phyloP scores from a whole-genome alignment of 1,140 invertebrate genomes.

The Orchesella cincta region DNA sequence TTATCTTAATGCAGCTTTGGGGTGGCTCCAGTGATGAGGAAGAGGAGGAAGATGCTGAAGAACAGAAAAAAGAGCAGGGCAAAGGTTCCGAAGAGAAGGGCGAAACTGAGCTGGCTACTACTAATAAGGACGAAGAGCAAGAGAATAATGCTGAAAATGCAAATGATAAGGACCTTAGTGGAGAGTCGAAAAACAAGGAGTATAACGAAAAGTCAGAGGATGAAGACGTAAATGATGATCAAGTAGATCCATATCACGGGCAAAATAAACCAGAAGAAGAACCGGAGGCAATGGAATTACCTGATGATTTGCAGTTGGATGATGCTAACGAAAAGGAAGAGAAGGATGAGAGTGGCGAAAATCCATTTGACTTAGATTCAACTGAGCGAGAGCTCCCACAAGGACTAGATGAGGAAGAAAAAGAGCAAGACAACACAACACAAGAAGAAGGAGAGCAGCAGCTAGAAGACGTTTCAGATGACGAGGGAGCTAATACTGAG shows the following conservation, averaged over 20 bases:
- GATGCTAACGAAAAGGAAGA: constrained; percentile 66
- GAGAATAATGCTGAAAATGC: constrained; percentile 53
- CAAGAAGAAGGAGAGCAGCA: constrained; percentile 72
- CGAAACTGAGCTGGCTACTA: constrained; percentile 56
- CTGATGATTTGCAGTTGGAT: constrained; percentile 81
- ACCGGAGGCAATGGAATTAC: constrained; percentile 80
- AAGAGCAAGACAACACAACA: constrained; percentile 59
- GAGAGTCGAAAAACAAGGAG: constrained; percentile 61
- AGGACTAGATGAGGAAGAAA: constrained; percentile 52
- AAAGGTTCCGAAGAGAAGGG: constrained; percentile 59
- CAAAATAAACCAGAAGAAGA: constrained; percentile 67
- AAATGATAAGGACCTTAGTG: constrained; percentile 50
- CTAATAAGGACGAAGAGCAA: constrained; percentile 44
- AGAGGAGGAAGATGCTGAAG: constrained; percentile 62
- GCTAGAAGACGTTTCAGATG: constrained; percentile 68
- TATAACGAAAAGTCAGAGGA: constrained; percentile 63
- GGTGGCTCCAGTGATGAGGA: constrained; percentile 75
- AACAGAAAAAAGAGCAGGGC: constrained; percentile 66
- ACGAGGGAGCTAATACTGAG: constrained; percentile 64
- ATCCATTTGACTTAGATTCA: constrained; percentile 52
- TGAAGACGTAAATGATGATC: constrained; percentile 73
- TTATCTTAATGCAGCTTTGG: constrained; percentile 72
- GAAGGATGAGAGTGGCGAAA: constrained; percentile 59
- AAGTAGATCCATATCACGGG: constrained; percentile 82
- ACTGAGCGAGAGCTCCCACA: constrained; percentile 50